Percentiles rank a stretch among this genome's conserved stretches.
Evolutionary conservation across 2,113 vertebrate species (phyloP).

Genomic region (Thymallus thymallus): DNA sequence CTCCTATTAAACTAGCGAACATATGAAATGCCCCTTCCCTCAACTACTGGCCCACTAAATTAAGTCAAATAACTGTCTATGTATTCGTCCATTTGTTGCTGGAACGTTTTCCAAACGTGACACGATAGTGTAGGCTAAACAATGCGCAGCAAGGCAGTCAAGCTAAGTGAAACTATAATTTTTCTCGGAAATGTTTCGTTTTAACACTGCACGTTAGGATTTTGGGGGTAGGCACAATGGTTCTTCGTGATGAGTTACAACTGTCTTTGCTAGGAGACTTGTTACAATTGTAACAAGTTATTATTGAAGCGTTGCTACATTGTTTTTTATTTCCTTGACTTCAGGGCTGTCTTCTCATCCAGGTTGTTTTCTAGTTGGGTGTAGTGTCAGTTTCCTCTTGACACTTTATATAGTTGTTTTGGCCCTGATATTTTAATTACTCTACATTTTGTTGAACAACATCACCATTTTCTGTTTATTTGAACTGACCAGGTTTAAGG

Average conservation of each 20-base stretch:
- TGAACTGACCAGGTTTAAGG: background rate
- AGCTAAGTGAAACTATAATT: conserved; percentile 9
- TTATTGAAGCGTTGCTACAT: background rate
- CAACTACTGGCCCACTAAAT: background rate
- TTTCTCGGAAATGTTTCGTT: conserved; percentile 5
- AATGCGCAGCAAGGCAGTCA: background rate
- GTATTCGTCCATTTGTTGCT: background rate
- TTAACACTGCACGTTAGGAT: background rate
- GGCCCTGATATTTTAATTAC: background rate
- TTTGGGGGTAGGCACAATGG: background rate
- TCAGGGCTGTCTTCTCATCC: background rate
- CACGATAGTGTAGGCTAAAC: background rate
- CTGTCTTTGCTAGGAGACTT: background rate
- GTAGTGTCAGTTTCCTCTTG: conserved; percentile 1
- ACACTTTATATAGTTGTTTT: background rate
- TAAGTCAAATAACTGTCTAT: background rate
- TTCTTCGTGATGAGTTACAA: background rate
- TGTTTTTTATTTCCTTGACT: conserved; percentile 2
- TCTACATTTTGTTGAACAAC: background rate
- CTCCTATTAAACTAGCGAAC: background rate
- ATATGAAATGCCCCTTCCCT: background rate
- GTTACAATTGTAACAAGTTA: background rate
- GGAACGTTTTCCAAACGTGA: background rate
- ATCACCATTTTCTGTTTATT: background rate
- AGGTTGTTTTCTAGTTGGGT: background rate